phyloP scores from a whole-genome alignment of 2,113 vertebrate genomes.

The Microcebus griseorufus region DNA sequence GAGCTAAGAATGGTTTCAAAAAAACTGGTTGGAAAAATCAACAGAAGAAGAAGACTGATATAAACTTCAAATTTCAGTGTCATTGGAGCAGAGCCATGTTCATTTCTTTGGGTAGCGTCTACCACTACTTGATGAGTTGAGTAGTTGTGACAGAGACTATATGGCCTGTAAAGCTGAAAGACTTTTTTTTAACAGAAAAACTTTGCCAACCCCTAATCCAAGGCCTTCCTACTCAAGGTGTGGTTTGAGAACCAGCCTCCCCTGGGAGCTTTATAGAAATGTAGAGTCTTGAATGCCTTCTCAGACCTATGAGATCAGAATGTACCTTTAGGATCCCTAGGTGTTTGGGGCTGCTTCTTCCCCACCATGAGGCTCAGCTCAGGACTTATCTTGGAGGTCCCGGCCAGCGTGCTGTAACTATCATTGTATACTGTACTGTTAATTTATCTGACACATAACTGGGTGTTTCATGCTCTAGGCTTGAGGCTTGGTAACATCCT shows the following conservation, averaged over 20 bases:
- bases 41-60: background rate
- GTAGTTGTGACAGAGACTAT: background rate
- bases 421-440: background rate
- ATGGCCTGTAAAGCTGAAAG: background rate
- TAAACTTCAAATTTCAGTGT: background rate
- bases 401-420: background rate
- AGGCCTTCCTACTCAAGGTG: background rate
- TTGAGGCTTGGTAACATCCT: background rate
- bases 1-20: background rate
- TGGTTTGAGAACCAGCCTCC: background rate
- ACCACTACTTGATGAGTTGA: background rate
- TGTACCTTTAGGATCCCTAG: background rate
- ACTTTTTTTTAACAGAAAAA: background rate
- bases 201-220: background rate
- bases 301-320: slow-evolving; percentile 1
- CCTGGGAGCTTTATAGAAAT: background rate
- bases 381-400: background rate
- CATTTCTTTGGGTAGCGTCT: background rate
- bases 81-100: background rate
- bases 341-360: background rate
- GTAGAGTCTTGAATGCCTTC: background rate
- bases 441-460: background rate
- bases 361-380: background rate
- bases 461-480: background rate
- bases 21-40: background rate